These are phyloP conservation scores for Amphipoea oculea DNA, from an alignment of 2,888 invertebrate genomes.

Conservation along the genomic window DNA sequence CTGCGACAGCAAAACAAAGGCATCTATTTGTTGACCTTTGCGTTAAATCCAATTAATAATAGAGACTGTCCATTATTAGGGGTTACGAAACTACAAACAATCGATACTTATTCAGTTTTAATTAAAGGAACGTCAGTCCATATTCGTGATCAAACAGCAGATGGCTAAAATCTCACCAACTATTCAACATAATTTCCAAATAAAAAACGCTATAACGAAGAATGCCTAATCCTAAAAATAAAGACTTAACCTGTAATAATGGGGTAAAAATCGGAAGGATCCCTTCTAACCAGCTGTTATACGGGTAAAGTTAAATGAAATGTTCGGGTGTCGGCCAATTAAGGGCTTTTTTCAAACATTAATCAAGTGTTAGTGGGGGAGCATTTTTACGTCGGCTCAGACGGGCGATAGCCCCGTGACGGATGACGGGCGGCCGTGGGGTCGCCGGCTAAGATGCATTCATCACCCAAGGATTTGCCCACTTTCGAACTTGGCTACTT, in stretches of 20 bases:
- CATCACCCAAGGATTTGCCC: slow-evolving; percentile 76
- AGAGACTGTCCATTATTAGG: not conserved
- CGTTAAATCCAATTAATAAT: slow-evolving; percentile 21
- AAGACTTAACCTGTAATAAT: slow-evolving; percentile 66
- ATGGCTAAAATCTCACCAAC: slow-evolving; percentile 40
- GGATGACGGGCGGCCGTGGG: slow-evolving; percentile 78
- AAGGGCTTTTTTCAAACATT: slow-evolving; percentile 89
- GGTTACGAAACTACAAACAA: slow-evolving; percentile 5
- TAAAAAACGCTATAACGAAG: slow-evolving; percentile 37
- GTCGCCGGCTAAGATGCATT: slow-evolving; percentile 79
- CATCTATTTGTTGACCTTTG: slow-evolving; percentile 12
- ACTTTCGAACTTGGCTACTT: slow-evolving; percentile 61
- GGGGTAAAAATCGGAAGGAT: slow-evolving; percentile 67
- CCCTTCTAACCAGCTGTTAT: slow-evolving; percentile 75
- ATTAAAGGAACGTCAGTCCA: slow-evolving; percentile 8
- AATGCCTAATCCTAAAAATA: slow-evolving; percentile 50
- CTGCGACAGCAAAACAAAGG: slow-evolving; percentile 8
- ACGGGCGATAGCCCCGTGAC: slow-evolving; percentile 82
- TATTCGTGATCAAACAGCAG: slow-evolving; percentile 31
- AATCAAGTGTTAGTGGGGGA: slow-evolving; percentile 86
- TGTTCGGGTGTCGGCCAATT: slow-evolving; percentile 81
- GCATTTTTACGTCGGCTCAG: slow-evolving; percentile 85
- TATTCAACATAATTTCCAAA: slow-evolving; percentile 36
- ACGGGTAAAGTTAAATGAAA: slow-evolving; percentile 84
- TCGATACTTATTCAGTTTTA: slow-evolving; percentile 10